A percentile compares a stretch with the other conserved stretches of the same genome.
These are phyloP conservation scores for Planococcus citri DNA, from an alignment of 1,140 invertebrate species.

Conservation along the genomic window DNA sequence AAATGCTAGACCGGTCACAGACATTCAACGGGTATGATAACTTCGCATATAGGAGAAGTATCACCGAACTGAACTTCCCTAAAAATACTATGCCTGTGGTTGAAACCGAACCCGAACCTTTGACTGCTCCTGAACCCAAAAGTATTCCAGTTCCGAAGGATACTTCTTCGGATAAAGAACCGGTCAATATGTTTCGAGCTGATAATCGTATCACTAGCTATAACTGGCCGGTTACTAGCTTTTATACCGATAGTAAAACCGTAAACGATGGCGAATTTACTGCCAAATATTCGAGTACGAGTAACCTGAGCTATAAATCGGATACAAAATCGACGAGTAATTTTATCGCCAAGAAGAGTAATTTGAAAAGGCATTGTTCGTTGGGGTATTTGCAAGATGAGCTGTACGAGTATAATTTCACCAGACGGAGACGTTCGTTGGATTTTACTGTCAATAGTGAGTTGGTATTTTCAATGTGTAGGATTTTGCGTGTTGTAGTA, in stretches of 20 bases:
- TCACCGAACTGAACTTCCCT: not conserved
- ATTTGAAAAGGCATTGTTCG: slow-evolving; percentile 11
- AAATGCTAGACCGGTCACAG: not conserved
- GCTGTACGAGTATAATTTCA: slow-evolving; percentile 13
- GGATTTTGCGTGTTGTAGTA: too few species aligned
- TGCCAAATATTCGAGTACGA: not conserved
- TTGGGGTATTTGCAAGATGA: slow-evolving; percentile 3
- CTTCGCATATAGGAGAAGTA: not conserved
- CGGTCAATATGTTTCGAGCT: not conserved
- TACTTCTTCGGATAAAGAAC: not conserved
- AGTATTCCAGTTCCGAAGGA: not conserved
- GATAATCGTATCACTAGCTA: slow-evolving; percentile 23
- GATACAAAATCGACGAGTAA: not conserved
- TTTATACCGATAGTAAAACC: slow-evolving; percentile 11
- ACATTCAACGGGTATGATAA: slow-evolving; percentile 13
- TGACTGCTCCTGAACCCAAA: not conserved
- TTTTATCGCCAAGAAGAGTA: not conserved
- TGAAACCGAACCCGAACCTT: not conserved
- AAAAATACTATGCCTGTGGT: not conserved
- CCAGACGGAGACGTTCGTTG: not conserved
- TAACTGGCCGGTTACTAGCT: slow-evolving; percentile 23
- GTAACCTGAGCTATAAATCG: not conserved
- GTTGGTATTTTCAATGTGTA: not conserved
- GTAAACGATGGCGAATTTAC: not conserved
- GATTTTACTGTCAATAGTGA: not conserved